Conservation (phyloP, 1,140 invertebrate species). For the Ylistrum balloti region DNA sequence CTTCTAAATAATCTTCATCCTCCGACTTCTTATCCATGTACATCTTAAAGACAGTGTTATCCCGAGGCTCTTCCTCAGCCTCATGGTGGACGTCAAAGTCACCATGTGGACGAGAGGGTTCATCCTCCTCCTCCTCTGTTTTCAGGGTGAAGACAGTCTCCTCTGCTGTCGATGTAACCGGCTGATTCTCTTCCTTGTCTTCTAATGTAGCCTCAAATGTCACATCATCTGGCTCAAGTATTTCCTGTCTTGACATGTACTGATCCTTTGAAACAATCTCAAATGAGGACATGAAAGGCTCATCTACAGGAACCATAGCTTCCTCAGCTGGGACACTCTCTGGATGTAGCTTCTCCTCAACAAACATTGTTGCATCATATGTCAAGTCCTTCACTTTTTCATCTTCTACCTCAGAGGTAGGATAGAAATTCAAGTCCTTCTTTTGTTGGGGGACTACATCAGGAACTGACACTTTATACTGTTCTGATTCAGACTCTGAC, state of each 20-base stretch:
- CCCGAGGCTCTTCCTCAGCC: conserved; percentile 55
- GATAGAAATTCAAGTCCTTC: background rate
- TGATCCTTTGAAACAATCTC: background rate
- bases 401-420: background rate
- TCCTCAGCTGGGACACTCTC: conserved; percentile 42
- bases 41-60: background rate
- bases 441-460: conserved; percentile 50
- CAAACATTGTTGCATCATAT: conserved; percentile 43
- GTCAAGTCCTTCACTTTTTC: conserved; percentile 59
- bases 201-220: conserved; percentile 58
- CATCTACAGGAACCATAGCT: background rate
- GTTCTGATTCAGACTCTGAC: conserved; percentile 42
- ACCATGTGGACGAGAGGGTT: conserved; percentile 43
- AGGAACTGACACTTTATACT: conserved; percentile 43
- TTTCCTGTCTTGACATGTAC: background rate
- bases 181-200: conserved; percentile 53
- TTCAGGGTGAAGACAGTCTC: conserved; percentile 46
- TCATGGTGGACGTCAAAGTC: conserved; percentile 55
- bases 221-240: conserved; percentile 40
- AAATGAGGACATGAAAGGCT: background rate
- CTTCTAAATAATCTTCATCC: background rate
- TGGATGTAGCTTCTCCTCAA: conserved; percentile 42
- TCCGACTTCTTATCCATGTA: conserved; percentile 43
- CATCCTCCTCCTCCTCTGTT: conserved; percentile 48
- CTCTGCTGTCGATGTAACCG: conserved; percentile 46